Conservation (phyloP, 1,140 invertebrate genomes). For the Lanistes nyassanus region DNA sequence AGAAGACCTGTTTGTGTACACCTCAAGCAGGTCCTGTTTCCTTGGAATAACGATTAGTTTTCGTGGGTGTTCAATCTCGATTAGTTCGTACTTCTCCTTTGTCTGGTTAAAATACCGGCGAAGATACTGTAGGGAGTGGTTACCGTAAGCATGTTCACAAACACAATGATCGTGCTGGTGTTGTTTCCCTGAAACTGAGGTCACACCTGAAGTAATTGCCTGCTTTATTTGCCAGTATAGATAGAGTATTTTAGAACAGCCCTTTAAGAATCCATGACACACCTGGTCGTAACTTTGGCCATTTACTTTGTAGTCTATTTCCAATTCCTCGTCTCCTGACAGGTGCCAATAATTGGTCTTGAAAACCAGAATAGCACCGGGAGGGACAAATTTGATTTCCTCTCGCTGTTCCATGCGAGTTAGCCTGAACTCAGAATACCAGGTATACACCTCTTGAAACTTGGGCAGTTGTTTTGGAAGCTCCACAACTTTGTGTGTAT, state of each 20-base stretch:
- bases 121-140: constrained; percentile 1
- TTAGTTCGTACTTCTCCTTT: background rate
- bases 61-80: constrained; percentile 12
- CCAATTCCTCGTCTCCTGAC: background rate
- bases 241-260: constrained; percentile 11
- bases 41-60: constrained; percentile 8
- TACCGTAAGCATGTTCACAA: constrained; percentile 14
- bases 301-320: constrained; percentile 10
- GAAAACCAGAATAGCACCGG: constrained; percentile 13
- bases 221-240: background rate
- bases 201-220: background rate
- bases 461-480: background rate
- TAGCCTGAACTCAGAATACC: background rate
- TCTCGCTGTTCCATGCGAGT: background rate
- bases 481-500: background rate
- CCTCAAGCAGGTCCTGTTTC: background rate
- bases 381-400: background rate
- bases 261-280: background rate
- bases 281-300: background rate
- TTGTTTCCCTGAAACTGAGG: background rate
- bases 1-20: background rate
- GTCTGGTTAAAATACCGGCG: constrained; percentile 14
- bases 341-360: constrained; percentile 9
- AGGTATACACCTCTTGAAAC: constrained; percentile 7
- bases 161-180: constrained; percentile 5